Evolutionary conservation across 2,797 vertebrate genomes (phyloP).

Genomic region (Avahi laniger): DNA sequence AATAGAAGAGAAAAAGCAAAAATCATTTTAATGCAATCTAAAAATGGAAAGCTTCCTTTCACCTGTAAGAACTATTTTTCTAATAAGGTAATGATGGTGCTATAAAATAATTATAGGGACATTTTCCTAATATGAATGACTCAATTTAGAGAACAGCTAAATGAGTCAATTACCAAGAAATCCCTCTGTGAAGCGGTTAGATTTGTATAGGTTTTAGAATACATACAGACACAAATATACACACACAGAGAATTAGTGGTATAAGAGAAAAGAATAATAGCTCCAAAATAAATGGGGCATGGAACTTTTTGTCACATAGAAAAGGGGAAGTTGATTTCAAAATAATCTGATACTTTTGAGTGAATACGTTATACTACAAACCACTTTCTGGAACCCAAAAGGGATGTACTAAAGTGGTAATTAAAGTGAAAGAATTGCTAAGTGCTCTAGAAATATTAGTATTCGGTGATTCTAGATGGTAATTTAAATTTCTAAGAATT

Average conservation of each 20-base stretch:
- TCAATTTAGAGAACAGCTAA: conserved; percentile 48
- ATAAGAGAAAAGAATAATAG: neutral
- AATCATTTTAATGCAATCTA: neutral
- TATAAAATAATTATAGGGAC: conserved; percentile 57
- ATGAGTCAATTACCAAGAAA: conserved; percentile 37
- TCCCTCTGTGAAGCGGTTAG: neutral
- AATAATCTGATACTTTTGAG: neutral
- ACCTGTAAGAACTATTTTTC: conserved; percentile 21
- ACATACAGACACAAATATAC: neutral
- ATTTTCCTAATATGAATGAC: conserved; percentile 46
- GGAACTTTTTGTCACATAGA: neutral
- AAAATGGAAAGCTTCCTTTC: neutral
- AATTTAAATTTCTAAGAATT: neutral
- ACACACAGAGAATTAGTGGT: neutral
- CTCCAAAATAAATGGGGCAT: neutral
- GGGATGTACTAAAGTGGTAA: neutral
- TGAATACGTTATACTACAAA: neutral
- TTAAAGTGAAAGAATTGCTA: neutral
- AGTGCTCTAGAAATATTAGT: neutral
- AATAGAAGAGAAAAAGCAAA: conserved; percentile 11
- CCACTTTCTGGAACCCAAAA: neutral
- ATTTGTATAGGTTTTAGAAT: conserved; percentile 12
- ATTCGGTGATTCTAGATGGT: neutral
- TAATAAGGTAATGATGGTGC: conserved; percentile 5
- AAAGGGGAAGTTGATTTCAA: neutral